Base-by-base conservation (phyloP, 2,113 vertebrate species). In the Pedetes capensis region DNA sequence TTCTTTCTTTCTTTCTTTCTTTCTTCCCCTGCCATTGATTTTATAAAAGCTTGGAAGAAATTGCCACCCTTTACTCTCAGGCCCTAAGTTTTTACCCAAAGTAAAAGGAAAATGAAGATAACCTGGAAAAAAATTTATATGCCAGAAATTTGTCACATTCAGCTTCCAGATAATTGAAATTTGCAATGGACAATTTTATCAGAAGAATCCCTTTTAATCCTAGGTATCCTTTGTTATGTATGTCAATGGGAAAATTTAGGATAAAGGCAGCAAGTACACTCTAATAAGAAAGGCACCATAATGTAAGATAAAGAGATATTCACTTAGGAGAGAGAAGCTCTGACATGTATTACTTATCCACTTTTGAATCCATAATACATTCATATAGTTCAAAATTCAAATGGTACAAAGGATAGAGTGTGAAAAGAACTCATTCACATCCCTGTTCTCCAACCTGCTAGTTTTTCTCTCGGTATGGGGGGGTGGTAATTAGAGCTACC, bases 101-200 rank as follows among this genome's bases (percentile, higher is more conserved):
- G 11, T 53, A 25, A 92, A 89, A 76, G 57, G 42, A 75, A 91
- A 92, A 84, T 42, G 42, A 95, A 87, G 81, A 76, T 47, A 55
- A 87, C 42, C 10, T 92, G 53, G 59, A 81, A 72, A 47, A n/a
- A 72, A 78, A 84, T 81, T 94, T 68, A 44, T 47, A 75, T 51
- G 83, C 87, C 44, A 93, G 51, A 82, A 42, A 82, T 66, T 42
- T 69, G 79, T 93, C 93, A 82, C 37, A 47, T 37, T 64, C 55
- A 78, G 47, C 8, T 85, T 95, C 17, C 49, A 8, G 39, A 66
- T 75, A 87, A 80, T 29, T 93, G 84, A 96, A 91, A 94, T 91
- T 93, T 86, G 91, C 23, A 87, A 89, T 71, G 22, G 91, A 57
- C 66, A 82, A 61, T 87, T 94, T 83, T 87, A n/a, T 93, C 87